Conservation (phyloP, 2,797 vertebrate genomes). For the Hyperoplus lanceolatus region DNA sequence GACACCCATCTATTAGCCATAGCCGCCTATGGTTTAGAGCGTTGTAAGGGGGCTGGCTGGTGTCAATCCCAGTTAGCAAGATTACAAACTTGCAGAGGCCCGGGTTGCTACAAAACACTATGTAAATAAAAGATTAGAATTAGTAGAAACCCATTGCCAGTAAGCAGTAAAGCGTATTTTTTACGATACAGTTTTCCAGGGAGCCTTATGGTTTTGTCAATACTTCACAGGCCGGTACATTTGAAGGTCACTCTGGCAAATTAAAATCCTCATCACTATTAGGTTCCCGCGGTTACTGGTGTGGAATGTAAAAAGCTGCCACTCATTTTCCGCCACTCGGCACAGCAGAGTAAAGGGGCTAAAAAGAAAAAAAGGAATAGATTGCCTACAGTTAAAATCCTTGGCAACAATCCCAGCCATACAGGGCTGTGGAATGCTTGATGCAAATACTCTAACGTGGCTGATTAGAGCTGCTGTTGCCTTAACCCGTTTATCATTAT, state of each 20-base stretch:
- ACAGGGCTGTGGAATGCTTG: slow-evolving; percentile 31
- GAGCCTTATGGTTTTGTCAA: slow-evolving; percentile 56
- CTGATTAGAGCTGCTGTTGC: slow-evolving; percentile 63
- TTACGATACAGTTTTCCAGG: slow-evolving; percentile 46
- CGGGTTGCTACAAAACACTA: slow-evolving; percentile 11
- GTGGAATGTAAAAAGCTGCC: slow-evolving; percentile 32
- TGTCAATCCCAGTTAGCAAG: neutral
- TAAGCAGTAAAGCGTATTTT: slow-evolving; percentile 34
- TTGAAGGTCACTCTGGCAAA: slow-evolving; percentile 61
- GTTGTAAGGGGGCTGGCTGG: neutral
- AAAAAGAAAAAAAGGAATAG: slow-evolving; percentile 12
- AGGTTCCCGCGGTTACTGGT: slow-evolving; percentile 17
- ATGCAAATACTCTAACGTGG: slow-evolving; percentile 56
- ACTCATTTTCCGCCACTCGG: slow-evolving; percentile 17
- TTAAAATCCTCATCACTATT: slow-evolving; percentile 48
- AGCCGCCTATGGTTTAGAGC: neutral
- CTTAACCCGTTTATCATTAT: slow-evolving; percentile 50
- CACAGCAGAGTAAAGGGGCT: neutral
- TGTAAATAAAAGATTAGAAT: slow-evolving; percentile 29
- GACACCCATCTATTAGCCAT: neutral
- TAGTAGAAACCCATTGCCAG: slow-evolving; percentile 22
- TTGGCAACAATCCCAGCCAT: slow-evolving; percentile 45
- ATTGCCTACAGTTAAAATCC: slow-evolving; percentile 52
- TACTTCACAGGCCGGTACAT: slow-evolving; percentile 47
- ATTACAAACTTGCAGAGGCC: slow-evolving; percentile 7